Percentiles rank a stretch among this genome's conserved stretches.
phyloP scores from a whole-genome alignment of 2,797 vertebrate species.

The Helicolenus hilgendorfi region DNA sequence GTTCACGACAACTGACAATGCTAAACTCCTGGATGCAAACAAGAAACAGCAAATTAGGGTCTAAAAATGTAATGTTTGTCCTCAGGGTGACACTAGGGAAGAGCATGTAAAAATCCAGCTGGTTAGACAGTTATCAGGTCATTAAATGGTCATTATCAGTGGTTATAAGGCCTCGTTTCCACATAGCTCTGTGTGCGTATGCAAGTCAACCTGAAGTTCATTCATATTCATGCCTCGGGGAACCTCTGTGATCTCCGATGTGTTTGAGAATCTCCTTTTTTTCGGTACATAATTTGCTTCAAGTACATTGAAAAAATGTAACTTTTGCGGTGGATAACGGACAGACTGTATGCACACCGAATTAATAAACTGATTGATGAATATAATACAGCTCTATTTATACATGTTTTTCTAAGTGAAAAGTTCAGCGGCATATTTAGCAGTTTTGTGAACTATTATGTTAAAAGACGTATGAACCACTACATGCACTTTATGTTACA shows the following conservation, averaged over 20 bases:
- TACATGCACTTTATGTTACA: no score
- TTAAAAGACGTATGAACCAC: fast-evolving
- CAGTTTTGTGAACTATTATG: no score
- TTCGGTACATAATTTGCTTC: no score
- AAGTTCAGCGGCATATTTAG: no score
- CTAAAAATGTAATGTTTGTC: background rate
- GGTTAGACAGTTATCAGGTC: background rate
- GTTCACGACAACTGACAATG: background rate
- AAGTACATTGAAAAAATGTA: no score
- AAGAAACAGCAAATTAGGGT: background rate
- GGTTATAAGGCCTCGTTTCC: fast-evolving
- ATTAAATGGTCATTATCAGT: background rate
- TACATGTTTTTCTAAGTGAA: no score
- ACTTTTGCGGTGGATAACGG: fast-evolving
- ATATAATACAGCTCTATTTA: no score
- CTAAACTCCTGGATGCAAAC: background rate
- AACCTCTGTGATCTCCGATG: fast-evolving
- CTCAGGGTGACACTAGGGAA: background rate
- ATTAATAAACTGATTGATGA: no score
- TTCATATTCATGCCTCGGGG: fast-evolving
- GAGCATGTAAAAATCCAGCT: background rate
- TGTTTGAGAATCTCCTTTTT: no score
- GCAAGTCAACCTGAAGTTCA: no score
- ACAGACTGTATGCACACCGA: fast-evolving
- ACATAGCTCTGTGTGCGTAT: no score